These are phyloP conservation scores for Drosophila ustulata DNA, from an alignment of 2,888 invertebrate genomes.

Conservation along the genomic window DNA sequence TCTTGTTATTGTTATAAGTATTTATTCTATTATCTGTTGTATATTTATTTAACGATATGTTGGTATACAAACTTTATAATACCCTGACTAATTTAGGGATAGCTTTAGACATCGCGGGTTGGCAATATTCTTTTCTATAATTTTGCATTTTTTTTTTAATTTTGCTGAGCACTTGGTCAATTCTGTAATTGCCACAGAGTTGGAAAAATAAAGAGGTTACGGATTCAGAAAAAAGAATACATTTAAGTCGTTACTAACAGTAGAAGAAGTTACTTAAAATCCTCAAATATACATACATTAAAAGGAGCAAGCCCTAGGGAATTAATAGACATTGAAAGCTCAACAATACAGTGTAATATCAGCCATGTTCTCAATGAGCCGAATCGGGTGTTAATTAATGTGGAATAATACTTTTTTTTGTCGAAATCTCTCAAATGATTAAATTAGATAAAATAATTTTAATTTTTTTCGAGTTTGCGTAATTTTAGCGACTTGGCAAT, in stretches of 20 bases:
- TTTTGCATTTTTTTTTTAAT: neutral
- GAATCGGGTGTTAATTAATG: neutral
- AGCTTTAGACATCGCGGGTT: conserved; percentile 57
- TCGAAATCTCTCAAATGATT: neutral
- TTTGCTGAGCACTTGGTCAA: conserved; percentile 58
- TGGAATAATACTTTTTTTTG: neutral
- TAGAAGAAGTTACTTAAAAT: conserved; percentile 12
- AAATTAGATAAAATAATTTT: neutral
- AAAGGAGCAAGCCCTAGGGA: conserved; percentile 34
- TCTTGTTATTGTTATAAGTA: conserved; percentile 42
- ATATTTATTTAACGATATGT: conserved; percentile 80
- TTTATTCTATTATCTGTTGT: conserved; percentile 57
- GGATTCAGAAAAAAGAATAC: conserved; percentile 21
- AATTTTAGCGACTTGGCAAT: conserved; percentile 14
- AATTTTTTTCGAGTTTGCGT: neutral
- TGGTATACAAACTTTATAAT: conserved; percentile 80
- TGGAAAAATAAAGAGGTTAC: conserved; percentile 16
- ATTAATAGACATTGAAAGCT: conserved; percentile 61
- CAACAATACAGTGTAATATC: conserved; percentile 17
- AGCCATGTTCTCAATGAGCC: conserved; percentile 32
- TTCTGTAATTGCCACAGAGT: conserved; percentile 36
- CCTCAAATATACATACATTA: conserved; percentile 12
- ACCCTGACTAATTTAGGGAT: conserved; percentile 67
- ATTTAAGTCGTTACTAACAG: conserved; percentile 9
- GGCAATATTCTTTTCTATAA: conserved; percentile 26